These are phyloP conservation scores for Clunio marinus DNA, from an alignment of 2,888 invertebrate species.

Conservation along the genomic window DNA sequence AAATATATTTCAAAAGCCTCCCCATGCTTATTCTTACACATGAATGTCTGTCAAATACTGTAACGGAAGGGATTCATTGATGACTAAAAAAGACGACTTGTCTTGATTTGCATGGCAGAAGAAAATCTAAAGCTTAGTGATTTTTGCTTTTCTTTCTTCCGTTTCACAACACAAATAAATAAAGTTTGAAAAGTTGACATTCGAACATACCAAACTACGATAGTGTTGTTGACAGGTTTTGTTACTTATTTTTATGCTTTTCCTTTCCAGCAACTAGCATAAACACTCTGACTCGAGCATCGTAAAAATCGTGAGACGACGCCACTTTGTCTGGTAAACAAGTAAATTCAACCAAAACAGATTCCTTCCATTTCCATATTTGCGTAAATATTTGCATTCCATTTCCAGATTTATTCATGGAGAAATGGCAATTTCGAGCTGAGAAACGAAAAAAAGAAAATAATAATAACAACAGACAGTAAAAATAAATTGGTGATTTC, in stretches of 20 bases:
- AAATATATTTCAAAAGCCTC: neutral
- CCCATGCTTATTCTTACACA: neutral
- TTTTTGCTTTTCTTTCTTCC: too few relatives aligned
- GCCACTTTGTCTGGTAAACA: neutral
- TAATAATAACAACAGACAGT: neutral
- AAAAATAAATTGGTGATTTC: too few relatives aligned
- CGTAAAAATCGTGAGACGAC: neutral
- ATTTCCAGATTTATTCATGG: neutral
- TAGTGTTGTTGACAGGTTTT: neutral
- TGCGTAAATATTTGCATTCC: neutral
- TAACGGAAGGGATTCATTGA: neutral
- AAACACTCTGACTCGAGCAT: neutral
- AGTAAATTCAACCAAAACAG: neutral
- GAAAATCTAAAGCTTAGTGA: too few relatives aligned
- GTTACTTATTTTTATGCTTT: neutral
- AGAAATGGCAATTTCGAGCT: neutral
- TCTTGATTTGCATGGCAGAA: neutral
- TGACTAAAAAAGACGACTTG: neutral
- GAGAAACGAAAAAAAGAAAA: neutral
- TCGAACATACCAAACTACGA: too few relatives aligned
- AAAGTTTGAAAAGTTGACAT: too few relatives aligned
- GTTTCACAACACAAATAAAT: too few relatives aligned
- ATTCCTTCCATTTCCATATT: neutral
- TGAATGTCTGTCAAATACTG: neutral
- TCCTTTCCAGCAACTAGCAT: neutral